Conservation (phyloP, 1,140 invertebrate species). For the Chrysopa pallens region DNA sequence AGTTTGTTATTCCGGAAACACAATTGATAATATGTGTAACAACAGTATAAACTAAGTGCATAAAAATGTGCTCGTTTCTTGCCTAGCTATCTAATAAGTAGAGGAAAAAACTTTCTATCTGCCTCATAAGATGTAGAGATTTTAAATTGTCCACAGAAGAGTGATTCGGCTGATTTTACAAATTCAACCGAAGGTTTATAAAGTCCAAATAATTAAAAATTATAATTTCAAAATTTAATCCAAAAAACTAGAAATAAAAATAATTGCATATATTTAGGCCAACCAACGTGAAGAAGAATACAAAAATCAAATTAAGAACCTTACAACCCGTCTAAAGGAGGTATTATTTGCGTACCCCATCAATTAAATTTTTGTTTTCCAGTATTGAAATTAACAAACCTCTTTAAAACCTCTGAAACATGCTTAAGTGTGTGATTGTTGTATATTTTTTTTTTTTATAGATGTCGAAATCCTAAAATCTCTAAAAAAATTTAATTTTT, state of each 20-base stretch:
- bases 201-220: too few relatives aligned
- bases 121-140: too few relatives aligned
- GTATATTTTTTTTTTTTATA: constrained; percentile 11
- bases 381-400: constrained; percentile 1
- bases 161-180: too few relatives aligned
- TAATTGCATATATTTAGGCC: constrained; percentile 45
- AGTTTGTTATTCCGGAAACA: too few relatives aligned
- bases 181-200: too few relatives aligned
- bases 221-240: too few relatives aligned
- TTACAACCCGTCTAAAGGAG: constrained; percentile 98
- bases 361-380: neutral
- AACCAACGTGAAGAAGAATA: constrained; percentile 99
- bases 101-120: too few relatives aligned
- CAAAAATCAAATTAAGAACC: constrained; percentile 99
- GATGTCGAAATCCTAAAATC: constrained; percentile 1
- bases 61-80: too few relatives aligned
- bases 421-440: constrained; percentile 10
- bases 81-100: too few relatives aligned
- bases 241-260: neutral
- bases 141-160: too few relatives aligned
- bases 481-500: constrained; percentile 8
- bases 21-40: too few relatives aligned
- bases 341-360: constrained; percentile 34
- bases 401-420: constrained; percentile 1
- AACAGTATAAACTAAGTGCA: too few relatives aligned